Evolutionary conservation across 2,797 vertebrate genomes (phyloP).

Genomic region (Phoxinus dragarum): DNA sequence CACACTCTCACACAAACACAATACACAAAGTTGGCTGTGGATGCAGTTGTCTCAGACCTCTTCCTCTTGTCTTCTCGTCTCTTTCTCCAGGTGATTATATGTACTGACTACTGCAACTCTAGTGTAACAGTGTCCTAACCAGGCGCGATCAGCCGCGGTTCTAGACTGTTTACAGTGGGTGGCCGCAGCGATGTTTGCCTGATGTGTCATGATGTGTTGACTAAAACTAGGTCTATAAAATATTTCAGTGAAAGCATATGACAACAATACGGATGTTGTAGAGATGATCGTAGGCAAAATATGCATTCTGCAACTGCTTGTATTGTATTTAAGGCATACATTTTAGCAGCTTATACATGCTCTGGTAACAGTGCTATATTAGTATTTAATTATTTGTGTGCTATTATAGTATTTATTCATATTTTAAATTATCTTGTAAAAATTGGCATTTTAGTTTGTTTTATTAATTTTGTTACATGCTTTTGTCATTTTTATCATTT

Average conservation of each 20-base stretch:
- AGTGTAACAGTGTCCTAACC: slow-evolving; percentile 30
- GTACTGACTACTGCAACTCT: slow-evolving; percentile 46
- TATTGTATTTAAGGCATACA: background rate
- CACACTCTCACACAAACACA: slow-evolving; percentile 37
- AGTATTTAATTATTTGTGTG: background rate
- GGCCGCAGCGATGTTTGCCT: background rate
- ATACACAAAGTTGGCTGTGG: slow-evolving; percentile 35
- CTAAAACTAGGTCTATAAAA: slow-evolving; percentile 12
- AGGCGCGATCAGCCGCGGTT: background rate
- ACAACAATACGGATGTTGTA: background rate
- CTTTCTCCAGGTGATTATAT: slow-evolving; percentile 52
- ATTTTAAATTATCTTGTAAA: background rate
- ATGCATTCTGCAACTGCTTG: background rate
- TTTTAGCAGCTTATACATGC: background rate
- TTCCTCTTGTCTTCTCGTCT: slow-evolving; percentile 43
- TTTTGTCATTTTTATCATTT: no score
- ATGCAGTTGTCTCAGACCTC: slow-evolving; percentile 50
- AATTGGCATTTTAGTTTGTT: no score
- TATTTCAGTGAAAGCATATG: background rate
- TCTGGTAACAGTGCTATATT: background rate
- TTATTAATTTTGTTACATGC: no score
- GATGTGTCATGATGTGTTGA: slow-evolving; percentile 1
- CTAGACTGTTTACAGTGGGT: slow-evolving; percentile 36
- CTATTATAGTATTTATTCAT: background rate
- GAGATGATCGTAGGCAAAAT: background rate